A percentile compares a stretch with the other conserved stretches of the same genome.
phyloP scores from a whole-genome alignment of 2,888 invertebrate genomes.

The Alcis repandata region DNA sequence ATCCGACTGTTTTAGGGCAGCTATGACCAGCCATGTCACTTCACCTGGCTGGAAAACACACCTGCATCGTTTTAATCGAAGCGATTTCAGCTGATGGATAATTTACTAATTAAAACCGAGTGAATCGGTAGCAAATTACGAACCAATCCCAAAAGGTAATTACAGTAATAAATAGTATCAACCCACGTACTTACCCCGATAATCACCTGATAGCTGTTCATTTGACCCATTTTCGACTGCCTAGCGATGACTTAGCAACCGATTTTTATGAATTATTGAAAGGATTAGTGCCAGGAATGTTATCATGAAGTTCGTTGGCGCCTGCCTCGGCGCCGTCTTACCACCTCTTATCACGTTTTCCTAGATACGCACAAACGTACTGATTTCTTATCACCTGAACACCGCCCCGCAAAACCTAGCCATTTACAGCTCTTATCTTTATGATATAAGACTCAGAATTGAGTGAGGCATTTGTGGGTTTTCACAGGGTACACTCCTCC shows the following conservation, averaged over 20 bases:
- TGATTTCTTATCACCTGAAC: constrained; percentile 50
- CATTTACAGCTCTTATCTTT: constrained; percentile 23
- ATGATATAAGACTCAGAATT: constrained; percentile 20
- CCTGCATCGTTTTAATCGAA: too few relatives aligned
- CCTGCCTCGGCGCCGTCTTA: constrained; percentile 59
- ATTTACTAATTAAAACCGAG: neutral
- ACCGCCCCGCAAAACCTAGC: constrained; percentile 19
- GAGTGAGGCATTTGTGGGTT: constrained; percentile 11
- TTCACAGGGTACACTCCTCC: constrained; percentile 1
- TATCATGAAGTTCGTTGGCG: constrained; percentile 53
- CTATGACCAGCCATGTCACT: too few relatives aligned
- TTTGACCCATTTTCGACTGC: constrained; percentile 23
- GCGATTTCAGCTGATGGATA: too few relatives aligned
- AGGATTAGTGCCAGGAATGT: constrained; percentile 51
- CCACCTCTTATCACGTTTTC: constrained; percentile 62
- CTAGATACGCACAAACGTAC: constrained; percentile 55
- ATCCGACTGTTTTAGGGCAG: too few relatives aligned
- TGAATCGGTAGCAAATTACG: neutral
- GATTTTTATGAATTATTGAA: constrained; percentile 38
- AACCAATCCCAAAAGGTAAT: constrained; percentile 2
- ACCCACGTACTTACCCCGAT: neutral
- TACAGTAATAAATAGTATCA: constrained; percentile 1
- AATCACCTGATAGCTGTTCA: neutral
- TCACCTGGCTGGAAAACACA: too few relatives aligned
- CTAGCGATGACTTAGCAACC: constrained; percentile 17